Base-by-base conservation (phyloP, 2,888 invertebrate species). In the Agonum fuliginosum region DNA sequence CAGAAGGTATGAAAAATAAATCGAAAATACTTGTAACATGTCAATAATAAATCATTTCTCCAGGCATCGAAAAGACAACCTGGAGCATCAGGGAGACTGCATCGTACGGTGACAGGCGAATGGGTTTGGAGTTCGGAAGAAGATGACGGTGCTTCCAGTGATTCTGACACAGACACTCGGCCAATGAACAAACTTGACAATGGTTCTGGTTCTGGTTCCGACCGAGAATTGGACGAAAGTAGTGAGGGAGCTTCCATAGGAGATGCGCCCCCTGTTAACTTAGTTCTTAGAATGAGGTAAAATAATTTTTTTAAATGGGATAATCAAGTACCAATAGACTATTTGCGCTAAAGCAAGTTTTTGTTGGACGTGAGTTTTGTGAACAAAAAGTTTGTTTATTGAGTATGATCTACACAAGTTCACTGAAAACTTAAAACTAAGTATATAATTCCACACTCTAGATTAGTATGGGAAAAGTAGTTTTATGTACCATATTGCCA, bases 91-190 rank as follows among this genome's bases (percentile, higher is more conserved):
- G 95, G 95, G 12, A 90, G 94, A 0, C 88, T 97, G 80, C 97
- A 97, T 87, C 92, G 98, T 83, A 98, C 97, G 81, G 95, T 97
- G 83, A 97, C 97, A 20, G 98, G 98, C 37, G 97, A 97, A 86
- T 98, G 98, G 98, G 97, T 97, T 79, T 99, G 98, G 98, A 97
- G 97, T 78, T 97, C 97, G 83, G 96, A 96, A 84, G 97, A 97
- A 84, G 95, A 97, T 82, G 94, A 93, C 82, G 93, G 91, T 76
- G 88, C 86, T 2, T 89, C 89, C 1, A 89, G 89, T 78, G 89
- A 89, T 12, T 89, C 89, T 34, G 89, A 89, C 78, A 85, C 89
- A 62, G 88, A 89, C 81, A 84, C 86, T 34, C 86, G 88, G 79
- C 87, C 88, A 17, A 88, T 88, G 84, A 87, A 87, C 79, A 86